phyloP scores from a whole-genome alignment of 2,888 invertebrate genomes.

The Aleiodes alternator region DNA sequence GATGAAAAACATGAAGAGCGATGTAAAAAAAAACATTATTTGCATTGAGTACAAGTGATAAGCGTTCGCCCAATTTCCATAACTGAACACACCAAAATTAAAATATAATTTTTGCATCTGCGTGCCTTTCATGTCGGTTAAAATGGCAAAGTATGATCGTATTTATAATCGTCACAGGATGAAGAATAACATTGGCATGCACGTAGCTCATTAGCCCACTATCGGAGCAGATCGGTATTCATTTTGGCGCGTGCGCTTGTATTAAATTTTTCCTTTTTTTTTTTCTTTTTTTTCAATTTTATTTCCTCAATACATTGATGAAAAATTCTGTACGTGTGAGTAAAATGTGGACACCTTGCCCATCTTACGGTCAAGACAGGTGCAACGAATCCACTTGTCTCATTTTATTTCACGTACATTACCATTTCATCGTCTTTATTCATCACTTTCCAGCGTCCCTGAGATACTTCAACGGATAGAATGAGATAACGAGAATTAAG shows the following conservation, averaged over 20 bases:
- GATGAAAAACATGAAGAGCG: too few relatives aligned
- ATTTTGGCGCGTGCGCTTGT: constrained; percentile 64
- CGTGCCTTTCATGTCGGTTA: constrained; percentile 20
- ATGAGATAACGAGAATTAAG: constrained; percentile 52
- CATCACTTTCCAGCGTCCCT: constrained; percentile 27
- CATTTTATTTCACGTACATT: constrained; percentile 44
- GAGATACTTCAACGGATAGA: constrained; percentile 40
- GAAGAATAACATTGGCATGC: constrained; percentile 53
- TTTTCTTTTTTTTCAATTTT: constrained; percentile 6
- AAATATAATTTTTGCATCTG: constrained; percentile 22
- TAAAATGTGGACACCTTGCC: constrained; percentile 57
- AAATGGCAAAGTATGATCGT: constrained; percentile 27
- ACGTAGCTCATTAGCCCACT: constrained; percentile 69
- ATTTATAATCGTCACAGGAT: constrained; percentile 36
- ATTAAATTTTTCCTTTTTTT: constrained; percentile 27
- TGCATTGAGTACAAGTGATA: background rate
- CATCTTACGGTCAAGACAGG: constrained; percentile 65
- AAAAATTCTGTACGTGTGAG: constrained; percentile 28
- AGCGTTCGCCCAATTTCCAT: background rate
- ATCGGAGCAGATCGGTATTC: constrained; percentile 64
- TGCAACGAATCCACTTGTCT: constrained; percentile 58
- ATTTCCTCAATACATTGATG: background rate
- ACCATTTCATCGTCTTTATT: constrained; percentile 33
- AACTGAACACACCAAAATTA: background rate
- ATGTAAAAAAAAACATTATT: too few relatives aligned